Evolutionary conservation across 64 coral and sea anemone genomes (phyloP).

Genomic region (Montipora sp.): DNA sequence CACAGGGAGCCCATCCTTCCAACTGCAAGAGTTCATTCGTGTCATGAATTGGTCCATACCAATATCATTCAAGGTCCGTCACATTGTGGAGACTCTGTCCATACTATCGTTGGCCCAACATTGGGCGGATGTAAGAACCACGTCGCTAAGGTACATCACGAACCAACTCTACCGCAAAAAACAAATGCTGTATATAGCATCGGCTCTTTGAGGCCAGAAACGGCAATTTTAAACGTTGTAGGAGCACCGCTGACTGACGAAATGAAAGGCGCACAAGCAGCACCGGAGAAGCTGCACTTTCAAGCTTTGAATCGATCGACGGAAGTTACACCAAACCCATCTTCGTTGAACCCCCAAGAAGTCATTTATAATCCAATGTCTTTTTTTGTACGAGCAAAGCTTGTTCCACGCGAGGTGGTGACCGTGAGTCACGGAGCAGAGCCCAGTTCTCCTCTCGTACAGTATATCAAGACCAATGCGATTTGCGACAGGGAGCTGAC

Average conservation of each 20-base stretch:
- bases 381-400: constrained; percentile 72
- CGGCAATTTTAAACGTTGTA: background rate
- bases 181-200: background rate
- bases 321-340: constrained; percentile 10
- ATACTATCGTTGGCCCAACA: background rate
- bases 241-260: constrained; percentile 1
- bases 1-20: background rate
- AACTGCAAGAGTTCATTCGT: constrained; percentile 13
- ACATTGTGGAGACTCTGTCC: background rate
- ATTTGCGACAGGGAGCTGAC: constrained; percentile 81
- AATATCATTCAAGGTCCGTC: background rate
- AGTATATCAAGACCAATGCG: constrained; percentile 88
- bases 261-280: background rate
- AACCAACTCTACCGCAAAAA: background rate
- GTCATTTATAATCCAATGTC: constrained; percentile 84
- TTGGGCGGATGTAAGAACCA: background rate
- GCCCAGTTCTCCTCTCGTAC: constrained; percentile 70
- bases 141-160: background rate
- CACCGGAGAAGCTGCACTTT: background rate
- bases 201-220: background rate
- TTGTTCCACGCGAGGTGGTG: constrained; percentile 89
- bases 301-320: background rate
- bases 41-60: background rate
- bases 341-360: constrained; percentile 33
- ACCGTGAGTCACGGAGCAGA: constrained; percentile 53